Evolutionary conservation across 1,140 invertebrate genomes (phyloP).

Genomic region (Neodiprion pinetum): DNA sequence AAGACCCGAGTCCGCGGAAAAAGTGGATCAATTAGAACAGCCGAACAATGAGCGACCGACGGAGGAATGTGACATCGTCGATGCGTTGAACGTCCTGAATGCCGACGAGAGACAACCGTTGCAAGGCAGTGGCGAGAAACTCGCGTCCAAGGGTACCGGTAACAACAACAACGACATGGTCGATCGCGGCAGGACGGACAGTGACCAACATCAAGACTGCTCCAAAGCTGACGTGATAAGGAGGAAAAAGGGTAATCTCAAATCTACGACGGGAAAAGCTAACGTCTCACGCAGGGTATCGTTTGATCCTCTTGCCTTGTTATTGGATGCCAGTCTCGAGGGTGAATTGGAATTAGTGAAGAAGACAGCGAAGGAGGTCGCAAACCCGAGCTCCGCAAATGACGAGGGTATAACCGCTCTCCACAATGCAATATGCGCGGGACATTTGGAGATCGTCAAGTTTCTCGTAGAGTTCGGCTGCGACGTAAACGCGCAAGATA

Average conservation of each 20-base stretch:
- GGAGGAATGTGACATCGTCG: slow-evolving; percentile 57
- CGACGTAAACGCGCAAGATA: slow-evolving; percentile 98
- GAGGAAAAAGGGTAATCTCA: slow-evolving; percentile 78
- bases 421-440: slow-evolving; percentile 99
- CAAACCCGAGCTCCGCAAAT: slow-evolving; percentile 94
- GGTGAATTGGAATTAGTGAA: slow-evolving; percentile 97
- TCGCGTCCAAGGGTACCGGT: slow-evolving; percentile 24
- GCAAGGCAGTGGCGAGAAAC: background rate
- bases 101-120: slow-evolving; percentile 56
- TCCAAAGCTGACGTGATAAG: slow-evolving; percentile 66
- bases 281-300: slow-evolving; percentile 85
- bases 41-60: background rate
- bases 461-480: slow-evolving; percentile 98
- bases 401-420: slow-evolving; percentile 98
- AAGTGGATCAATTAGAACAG: slow-evolving; percentile 20
- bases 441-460: slow-evolving; percentile 97
- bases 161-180: slow-evolving; percentile 62
- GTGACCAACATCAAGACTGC: slow-evolving; percentile 50
- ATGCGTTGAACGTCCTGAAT: slow-evolving; percentile 57
- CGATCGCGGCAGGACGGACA: slow-evolving; percentile 27
- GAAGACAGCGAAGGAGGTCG: slow-evolving; percentile 91
- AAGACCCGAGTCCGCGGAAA: slow-evolving; percentile 24
- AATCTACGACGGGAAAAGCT: slow-evolving; percentile 74
- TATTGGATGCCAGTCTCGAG: slow-evolving; percentile 96
- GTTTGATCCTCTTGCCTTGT: slow-evolving; percentile 95